Percentiles rank a stretch among this genome's conserved stretches.
Conservation (phyloP, 2,888 invertebrate species). For the Caenorhabditis sp. region DNA sequence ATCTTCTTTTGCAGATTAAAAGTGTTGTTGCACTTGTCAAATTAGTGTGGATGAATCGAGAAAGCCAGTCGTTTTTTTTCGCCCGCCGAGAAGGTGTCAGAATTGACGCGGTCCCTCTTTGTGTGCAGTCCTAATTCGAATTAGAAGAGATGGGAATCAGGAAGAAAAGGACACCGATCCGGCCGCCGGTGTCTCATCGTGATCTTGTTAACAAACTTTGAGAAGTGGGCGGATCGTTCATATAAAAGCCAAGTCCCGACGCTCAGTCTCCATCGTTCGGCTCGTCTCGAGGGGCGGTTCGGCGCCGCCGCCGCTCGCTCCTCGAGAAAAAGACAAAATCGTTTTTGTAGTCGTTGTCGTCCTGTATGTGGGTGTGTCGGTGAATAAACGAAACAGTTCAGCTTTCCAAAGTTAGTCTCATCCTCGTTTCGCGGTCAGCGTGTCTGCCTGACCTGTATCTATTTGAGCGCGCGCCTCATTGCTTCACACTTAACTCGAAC, state of each 20-base stretch:
- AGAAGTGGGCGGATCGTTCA: constrained; percentile 37
- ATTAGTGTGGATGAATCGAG: too few relatives aligned
- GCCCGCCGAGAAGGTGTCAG: constrained; percentile 43
- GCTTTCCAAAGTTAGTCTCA: constrained; percentile 55
- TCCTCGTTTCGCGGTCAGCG: constrained; percentile 49
- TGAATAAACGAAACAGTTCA: constrained; percentile 39
- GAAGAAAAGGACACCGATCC: constrained; percentile 28
- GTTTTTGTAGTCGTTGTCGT: constrained; percentile 2
- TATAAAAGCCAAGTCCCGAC: constrained; percentile 23
- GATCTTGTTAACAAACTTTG: constrained; percentile 18
- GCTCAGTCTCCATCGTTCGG: background rate
- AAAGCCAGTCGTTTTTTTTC: constrained; percentile 25
- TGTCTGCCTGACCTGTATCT: constrained; percentile 56
- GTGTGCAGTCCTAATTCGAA: constrained; percentile 1
- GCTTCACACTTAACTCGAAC: constrained; percentile 58
- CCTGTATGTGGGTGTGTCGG: constrained; percentile 5
- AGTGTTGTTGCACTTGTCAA: constrained; percentile 54
- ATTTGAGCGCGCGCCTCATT: constrained; percentile 49
- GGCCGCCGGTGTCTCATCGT: constrained; percentile 18
- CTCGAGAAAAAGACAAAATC: background rate
- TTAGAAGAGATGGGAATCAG: constrained; percentile 31
- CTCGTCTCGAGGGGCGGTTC: background rate
- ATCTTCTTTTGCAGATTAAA: constrained; percentile 19
- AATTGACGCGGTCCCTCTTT: constrained; percentile 27
- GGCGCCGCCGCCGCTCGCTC: too few relatives aligned